Evolutionary conservation across 1,140 invertebrate species (phyloP), one percentile per base, ranked within the genome.

Genomic region (Drosophila ironensis): DNA sequence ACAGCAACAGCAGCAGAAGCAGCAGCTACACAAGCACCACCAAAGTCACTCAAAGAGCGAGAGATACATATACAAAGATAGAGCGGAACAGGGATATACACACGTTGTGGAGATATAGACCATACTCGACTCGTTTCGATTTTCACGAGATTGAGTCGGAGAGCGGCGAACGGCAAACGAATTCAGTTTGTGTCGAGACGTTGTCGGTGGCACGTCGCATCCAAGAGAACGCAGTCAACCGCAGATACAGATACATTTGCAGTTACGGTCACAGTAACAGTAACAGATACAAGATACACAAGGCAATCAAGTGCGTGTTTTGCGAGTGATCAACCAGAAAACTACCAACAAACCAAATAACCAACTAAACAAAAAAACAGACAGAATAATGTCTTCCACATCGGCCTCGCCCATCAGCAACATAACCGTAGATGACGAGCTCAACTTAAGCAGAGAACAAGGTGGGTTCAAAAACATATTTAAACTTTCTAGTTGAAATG

Each of bases 371-470:
- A 66, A 63, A 70, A 54, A 35, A 19, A 54, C 25, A 75, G 59
- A 75, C 64, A 41, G 64, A 73, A 89, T 71, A 69, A 89, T 89
- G 88, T 89, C 88, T 72, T 86, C 88, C 37, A 88, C 86, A 68
- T 89, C 88, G 33, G 88, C 88, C 28, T 89, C 88, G 69, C 88
- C 88, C 52, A 71, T 89, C 51, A 89, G 88, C 82, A 88, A 89
- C 63, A 88, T 89, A 60, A 89, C 88, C 52, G 88, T 89, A 50
- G 88, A 89, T 47, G 88, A 89, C 80, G 88, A 89, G 56, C 80
- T 89, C 28, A 88, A 87, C 52, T 56, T 88, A 51, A 84, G 78
- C 64, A 75, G 80, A 86, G 88, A 88, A 63, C 80, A 89, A 87
- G 86, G 88, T 89, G 87, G 59, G 67, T 67, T 72, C 3, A 22